Evolutionary conservation across 2,888 invertebrate species (phyloP).

Genomic region (Tromatobia lineatoria): DNA sequence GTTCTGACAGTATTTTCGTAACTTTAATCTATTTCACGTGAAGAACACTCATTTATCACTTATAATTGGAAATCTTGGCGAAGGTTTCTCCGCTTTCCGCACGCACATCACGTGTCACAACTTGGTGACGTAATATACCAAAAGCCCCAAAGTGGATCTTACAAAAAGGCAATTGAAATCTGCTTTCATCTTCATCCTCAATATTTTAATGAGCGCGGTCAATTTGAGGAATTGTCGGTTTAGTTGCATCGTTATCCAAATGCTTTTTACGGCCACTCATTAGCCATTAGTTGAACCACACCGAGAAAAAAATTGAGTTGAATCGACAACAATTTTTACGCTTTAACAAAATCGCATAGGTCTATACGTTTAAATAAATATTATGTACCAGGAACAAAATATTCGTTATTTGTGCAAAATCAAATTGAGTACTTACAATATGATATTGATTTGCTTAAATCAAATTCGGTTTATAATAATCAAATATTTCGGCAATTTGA

Average conservation of each 20-base stretch:
- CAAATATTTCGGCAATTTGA: no score
- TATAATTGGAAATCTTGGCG: slow-evolving; percentile 66
- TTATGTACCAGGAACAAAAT: no score
- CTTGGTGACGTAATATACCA: slow-evolving; percentile 14
- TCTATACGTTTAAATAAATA: no score
- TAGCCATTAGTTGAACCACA: no score
- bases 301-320: no score
- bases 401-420: no score
- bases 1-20: slow-evolving; percentile 46
- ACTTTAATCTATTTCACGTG: slow-evolving; percentile 46
- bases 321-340: no score
- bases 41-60: slow-evolving; percentile 58
- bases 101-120: not conserved
- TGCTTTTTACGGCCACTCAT: no score
- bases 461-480: no score
- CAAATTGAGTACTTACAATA: no score
- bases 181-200: slow-evolving; percentile 46
- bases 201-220: not conserved
- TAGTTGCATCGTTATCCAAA: not conserved
- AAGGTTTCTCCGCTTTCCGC: slow-evolving; percentile 27
- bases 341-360: no score
- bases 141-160: slow-evolving; percentile 22
- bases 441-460: no score
- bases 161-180: not conserved
- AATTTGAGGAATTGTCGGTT: not conserved